Evolutionary conservation across 2,888 invertebrate species (phyloP).

Genomic region (Cephus runcator): DNA sequence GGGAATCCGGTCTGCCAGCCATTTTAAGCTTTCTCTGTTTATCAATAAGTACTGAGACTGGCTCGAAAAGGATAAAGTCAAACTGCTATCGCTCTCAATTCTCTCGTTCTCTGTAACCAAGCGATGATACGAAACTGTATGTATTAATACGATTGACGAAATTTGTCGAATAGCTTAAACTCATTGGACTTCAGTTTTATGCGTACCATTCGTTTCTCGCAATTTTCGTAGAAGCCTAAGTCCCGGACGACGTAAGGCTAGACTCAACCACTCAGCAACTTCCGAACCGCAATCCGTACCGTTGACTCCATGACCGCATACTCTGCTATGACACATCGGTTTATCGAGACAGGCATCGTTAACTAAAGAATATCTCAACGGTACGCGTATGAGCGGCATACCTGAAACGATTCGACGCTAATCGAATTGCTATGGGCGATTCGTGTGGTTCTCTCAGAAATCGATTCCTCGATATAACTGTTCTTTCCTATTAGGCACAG

Average conservation of each 20-base stretch:
- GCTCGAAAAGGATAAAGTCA: slow-evolving; percentile 75
- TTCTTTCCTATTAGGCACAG: too few relatives aligned
- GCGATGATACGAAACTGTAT: slow-evolving; percentile 21
- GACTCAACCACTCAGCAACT: slow-evolving; percentile 83
- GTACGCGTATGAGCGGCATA: slow-evolving; percentile 68
- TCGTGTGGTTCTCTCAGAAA: too few relatives aligned
- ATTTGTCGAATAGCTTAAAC: not conserved
- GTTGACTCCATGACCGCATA: slow-evolving; percentile 84
- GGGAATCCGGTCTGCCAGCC: slow-evolving; percentile 73
- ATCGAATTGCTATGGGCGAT: slow-evolving; percentile 4
- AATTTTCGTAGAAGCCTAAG: slow-evolving; percentile 70
- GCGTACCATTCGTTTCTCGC: slow-evolving; percentile 32
- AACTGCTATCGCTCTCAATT: too few relatives aligned
- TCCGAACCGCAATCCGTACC: slow-evolving; percentile 88
- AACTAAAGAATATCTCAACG: slow-evolving; percentile 64
- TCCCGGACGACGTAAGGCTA: slow-evolving; percentile 76
- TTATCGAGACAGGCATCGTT: slow-evolving; percentile 27
- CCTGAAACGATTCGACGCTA: slow-evolving; percentile 60
- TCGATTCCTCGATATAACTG: too few relatives aligned
- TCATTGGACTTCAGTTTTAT: slow-evolving; percentile 18
- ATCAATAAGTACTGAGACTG: slow-evolving; percentile 88
- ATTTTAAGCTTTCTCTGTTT: slow-evolving; percentile 80
- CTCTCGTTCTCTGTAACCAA: too few relatives aligned
- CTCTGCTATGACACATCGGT: slow-evolving; percentile 79
- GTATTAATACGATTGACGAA: too few relatives aligned